Evolutionary conservation across 2,113 vertebrate species (phyloP).

Genomic region (Caretta caretta): DNA sequence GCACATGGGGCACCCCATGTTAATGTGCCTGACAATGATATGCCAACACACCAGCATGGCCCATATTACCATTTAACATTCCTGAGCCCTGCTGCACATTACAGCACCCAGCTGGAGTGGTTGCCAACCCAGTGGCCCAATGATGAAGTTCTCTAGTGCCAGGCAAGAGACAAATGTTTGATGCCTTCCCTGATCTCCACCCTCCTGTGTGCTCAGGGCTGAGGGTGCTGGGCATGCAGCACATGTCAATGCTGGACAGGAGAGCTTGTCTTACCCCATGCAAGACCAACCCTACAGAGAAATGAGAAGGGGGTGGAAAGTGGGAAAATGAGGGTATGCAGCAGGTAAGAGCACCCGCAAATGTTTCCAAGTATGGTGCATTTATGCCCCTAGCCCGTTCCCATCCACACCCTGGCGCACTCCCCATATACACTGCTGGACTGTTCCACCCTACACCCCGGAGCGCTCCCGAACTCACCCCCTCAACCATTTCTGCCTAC

Average conservation of each 20-base stretch:
- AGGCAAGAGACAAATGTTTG: background rate
- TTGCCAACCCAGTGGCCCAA: background rate
- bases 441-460: rapidly evolving
- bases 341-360: rapidly evolving
- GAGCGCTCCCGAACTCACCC: too few relatives aligned
- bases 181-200: background rate
- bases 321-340: background rate
- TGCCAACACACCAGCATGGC: background rate
- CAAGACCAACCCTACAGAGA: background rate
- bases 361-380: background rate
- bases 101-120: background rate
- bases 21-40: background rate
- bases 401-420: background rate
- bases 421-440: background rate
- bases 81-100: background rate
- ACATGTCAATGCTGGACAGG: background rate
- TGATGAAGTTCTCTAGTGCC: background rate
- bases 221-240: background rate
- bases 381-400: background rate
- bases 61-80: background rate
- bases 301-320: background rate
- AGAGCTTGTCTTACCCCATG: background rate
- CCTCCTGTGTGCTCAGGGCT: rapidly evolving
- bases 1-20: background rate
- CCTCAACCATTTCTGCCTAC: background rate